These are phyloP conservation scores for Ophioninae sp. DNA, from an alignment of 2,888 invertebrate species.

Conservation along the genomic window DNA sequence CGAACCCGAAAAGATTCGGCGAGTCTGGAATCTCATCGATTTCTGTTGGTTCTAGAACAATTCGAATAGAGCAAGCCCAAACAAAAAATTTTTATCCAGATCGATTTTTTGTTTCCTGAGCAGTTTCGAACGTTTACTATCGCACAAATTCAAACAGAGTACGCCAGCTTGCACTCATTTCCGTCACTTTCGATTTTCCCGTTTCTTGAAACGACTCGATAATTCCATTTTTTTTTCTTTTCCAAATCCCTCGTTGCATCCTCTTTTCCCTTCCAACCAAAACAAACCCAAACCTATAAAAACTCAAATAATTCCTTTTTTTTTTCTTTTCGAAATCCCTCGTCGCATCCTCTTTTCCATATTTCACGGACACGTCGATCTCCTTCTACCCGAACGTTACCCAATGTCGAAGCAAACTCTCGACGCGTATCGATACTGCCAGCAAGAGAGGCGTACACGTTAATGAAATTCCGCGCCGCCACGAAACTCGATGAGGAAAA, in stretches of 20 bases:
- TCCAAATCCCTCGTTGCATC: background rate
- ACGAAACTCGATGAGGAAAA: slow-evolving; percentile 55
- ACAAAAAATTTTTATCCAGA: background rate
- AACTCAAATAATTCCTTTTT: background rate
- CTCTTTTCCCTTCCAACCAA: background rate
- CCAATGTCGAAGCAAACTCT: slow-evolving; percentile 32
- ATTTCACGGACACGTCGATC: background rate
- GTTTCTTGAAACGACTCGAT: too few relatives aligned
- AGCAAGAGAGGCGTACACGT: slow-evolving; percentile 61
- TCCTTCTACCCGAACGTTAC: slow-evolving; percentile 39
- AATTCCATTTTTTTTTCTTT: background rate
- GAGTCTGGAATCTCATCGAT: background rate
- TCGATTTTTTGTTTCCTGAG: background rate
- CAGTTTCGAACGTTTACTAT: slow-evolving; percentile 16
- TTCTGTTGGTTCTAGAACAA: background rate
- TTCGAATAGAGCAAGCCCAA: background rate
- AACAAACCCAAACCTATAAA: too few relatives aligned
- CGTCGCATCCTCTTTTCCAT: slow-evolving; percentile 3
- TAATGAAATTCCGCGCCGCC: slow-evolving; percentile 59
- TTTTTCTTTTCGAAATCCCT: background rate
- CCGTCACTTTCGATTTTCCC: too few relatives aligned
- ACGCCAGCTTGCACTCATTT: too few relatives aligned
- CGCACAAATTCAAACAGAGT: too few relatives aligned
- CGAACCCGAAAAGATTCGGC: background rate
- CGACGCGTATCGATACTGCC: slow-evolving; percentile 56